These are phyloP conservation scores for Myotis planiceps DNA, from an alignment of 2,797 vertebrate species.

Conservation along the genomic window DNA sequence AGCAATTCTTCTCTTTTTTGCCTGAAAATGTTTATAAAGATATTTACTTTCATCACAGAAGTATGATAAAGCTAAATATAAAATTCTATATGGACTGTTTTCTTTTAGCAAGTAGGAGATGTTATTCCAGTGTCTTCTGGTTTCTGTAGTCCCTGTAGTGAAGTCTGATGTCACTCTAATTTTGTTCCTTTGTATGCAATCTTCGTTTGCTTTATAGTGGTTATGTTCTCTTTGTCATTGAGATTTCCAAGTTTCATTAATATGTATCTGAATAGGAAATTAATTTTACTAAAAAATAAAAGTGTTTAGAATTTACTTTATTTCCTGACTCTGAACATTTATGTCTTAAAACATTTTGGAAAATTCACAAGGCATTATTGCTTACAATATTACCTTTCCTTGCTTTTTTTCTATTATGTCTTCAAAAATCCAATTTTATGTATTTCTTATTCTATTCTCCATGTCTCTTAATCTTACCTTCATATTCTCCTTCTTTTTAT, in stretches of 20 bases:
- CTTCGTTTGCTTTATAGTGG: slow-evolving; percentile 10
- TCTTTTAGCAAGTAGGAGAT: neutral
- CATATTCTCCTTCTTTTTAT: slow-evolving; percentile 15
- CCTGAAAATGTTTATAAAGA: slow-evolving; percentile 30
- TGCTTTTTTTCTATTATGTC: neutral
- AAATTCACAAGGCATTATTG: neutral
- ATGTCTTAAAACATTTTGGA: slow-evolving; percentile 37
- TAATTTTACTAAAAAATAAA: slow-evolving; percentile 24
- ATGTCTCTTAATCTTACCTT: neutral
- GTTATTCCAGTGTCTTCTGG: neutral
- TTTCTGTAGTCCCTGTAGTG: neutral
- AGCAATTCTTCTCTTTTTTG: neutral
- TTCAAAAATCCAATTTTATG: neutral
- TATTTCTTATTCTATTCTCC: neutral
- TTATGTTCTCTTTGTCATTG: slow-evolving; percentile 33
- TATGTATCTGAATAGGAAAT: neutral
- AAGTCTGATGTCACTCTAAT: slow-evolving; percentile 1
- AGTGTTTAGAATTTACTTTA: neutral
- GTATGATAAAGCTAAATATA: neutral
- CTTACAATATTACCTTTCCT: neutral
- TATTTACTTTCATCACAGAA: neutral
- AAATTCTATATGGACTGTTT: slow-evolving; percentile 6
- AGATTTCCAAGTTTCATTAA: slow-evolving; percentile 26
- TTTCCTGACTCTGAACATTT: slow-evolving; percentile 26
- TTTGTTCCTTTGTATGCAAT: neutral